Percentiles rank a stretch among this genome's conserved stretches.
Evolutionary conservation across 2,797 vertebrate species (phyloP).

Genomic region (Cyclura pinguis): DNA sequence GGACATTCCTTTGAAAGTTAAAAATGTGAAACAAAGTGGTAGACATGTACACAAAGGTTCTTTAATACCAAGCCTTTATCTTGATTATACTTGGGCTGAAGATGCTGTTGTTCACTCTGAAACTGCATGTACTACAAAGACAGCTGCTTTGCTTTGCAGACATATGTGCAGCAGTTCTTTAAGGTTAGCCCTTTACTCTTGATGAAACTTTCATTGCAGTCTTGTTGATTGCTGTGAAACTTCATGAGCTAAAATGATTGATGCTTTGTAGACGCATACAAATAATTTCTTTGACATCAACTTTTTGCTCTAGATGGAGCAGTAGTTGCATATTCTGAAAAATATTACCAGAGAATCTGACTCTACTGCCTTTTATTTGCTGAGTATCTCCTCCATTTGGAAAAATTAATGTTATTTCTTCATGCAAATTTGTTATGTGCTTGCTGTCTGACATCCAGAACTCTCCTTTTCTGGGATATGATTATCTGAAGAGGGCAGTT

Average conservation of each 20-base stretch:
- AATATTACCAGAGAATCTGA: background rate
- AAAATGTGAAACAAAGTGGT: background rate
- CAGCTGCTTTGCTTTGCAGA: conserved; percentile 12
- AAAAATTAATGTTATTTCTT: background rate
- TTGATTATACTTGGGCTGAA: conserved; percentile 1
- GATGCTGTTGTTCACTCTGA: background rate
- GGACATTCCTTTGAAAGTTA: background rate
- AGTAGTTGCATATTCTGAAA: background rate
- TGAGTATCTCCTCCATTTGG: background rate
- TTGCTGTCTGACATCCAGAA: background rate
- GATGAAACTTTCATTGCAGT: conserved; percentile 12
- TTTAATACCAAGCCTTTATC: background rate
- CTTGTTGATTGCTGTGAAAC: background rate
- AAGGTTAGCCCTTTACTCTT: background rate
- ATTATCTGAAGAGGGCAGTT: background rate
- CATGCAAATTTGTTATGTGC: background rate
- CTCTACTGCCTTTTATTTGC: background rate
- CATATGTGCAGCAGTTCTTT: background rate
- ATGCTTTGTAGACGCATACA: background rate
- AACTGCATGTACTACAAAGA: background rate
- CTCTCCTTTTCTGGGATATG: background rate
- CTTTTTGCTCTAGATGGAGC: background rate
- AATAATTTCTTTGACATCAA: background rate
- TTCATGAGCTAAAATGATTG: background rate
- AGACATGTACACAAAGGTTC: background rate